These are phyloP conservation scores for Mamestra configurata DNA, from an alignment of 1,140 invertebrate species.

Conservation along the genomic window DNA sequence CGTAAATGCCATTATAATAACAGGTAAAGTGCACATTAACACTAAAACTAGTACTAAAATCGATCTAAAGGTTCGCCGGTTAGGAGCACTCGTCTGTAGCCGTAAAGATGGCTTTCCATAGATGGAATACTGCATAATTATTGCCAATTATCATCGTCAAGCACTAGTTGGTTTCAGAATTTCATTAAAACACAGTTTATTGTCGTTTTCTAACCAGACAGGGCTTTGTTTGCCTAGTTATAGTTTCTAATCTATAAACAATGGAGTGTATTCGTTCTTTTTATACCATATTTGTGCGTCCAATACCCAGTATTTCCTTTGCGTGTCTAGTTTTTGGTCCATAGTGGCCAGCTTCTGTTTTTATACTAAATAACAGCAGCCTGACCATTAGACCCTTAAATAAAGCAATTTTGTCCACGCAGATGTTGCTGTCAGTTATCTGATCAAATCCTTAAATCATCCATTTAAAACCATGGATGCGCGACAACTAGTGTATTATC, in stretches of 20 bases:
- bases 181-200: slow-evolving; percentile 55
- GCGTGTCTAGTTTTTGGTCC: slow-evolving; percentile 14
- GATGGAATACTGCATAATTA: slow-evolving; percentile 65
- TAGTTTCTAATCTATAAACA: slow-evolving; percentile 15
- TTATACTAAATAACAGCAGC: background rate
- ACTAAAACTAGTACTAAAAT: slow-evolving; percentile 40
- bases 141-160: slow-evolving; percentile 65
- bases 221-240: slow-evolving; percentile 21
- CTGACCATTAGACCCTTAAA: background rate
- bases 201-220: slow-evolving; percentile 50
- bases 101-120: slow-evolving; percentile 63
- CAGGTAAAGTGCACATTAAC: background rate
- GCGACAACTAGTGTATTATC: background rate
- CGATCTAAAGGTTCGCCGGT: slow-evolving; percentile 49
- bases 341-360: background rate
- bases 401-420: background rate
- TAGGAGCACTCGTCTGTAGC: slow-evolving; percentile 33
- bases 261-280: slow-evolving; percentile 1
- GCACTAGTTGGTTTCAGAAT: slow-evolving; percentile 59
- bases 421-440: background rate
- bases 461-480: background rate
- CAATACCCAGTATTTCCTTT: background rate
- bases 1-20: slow-evolving; percentile 32
- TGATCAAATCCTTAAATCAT: slow-evolving; percentile 7
- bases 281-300: background rate